These are phyloP conservation scores for Indicator maculatus DNA, from an alignment of 2,113 vertebrate species.

Conservation along the genomic window DNA sequence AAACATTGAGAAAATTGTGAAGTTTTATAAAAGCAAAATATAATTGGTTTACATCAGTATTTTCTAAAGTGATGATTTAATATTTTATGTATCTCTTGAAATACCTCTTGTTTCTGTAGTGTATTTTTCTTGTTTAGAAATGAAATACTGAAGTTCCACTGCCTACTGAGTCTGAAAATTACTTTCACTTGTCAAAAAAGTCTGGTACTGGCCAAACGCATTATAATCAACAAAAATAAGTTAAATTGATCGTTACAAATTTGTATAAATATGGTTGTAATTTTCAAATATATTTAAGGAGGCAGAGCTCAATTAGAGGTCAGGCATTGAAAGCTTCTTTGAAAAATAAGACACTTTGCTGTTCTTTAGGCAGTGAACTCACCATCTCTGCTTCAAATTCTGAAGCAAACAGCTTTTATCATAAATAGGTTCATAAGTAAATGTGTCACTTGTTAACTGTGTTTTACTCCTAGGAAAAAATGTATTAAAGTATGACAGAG, in stretches of 20 bases:
- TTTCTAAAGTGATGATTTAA: not conserved
- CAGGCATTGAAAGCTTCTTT: not conserved
- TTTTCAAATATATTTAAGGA: slow-evolving; percentile 4
- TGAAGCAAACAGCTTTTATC: slow-evolving; percentile 48
- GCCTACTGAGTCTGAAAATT: not conserved
- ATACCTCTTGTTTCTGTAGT: not conserved
- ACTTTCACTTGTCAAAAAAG: not conserved
- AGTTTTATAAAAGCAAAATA: slow-evolving; percentile 31
- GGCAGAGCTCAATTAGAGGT: not conserved
- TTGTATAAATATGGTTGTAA: not conserved
- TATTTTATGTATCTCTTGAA: not conserved
- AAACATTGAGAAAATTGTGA: not conserved
- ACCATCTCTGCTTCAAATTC: slow-evolving; percentile 8
- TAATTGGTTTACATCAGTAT: not conserved
- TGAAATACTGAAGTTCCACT: not conserved
- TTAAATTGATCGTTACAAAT: not conserved
- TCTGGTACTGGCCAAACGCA: not conserved
- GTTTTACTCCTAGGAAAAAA: slow-evolving; percentile 22
- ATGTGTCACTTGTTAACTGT: slow-evolving; percentile 25
- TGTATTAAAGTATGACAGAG: slow-evolving; percentile 16
- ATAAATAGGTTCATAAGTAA: slow-evolving; percentile 40
- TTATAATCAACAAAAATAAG: not conserved
- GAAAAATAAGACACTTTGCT: not conserved
- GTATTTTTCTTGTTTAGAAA: not conserved
- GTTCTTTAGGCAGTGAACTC: not conserved